A percentile compares a stretch with the other conserved stretches of the same genome.
Conservation (phyloP, 2,888 invertebrate genomes). For the Meta bourneti region DNA sequence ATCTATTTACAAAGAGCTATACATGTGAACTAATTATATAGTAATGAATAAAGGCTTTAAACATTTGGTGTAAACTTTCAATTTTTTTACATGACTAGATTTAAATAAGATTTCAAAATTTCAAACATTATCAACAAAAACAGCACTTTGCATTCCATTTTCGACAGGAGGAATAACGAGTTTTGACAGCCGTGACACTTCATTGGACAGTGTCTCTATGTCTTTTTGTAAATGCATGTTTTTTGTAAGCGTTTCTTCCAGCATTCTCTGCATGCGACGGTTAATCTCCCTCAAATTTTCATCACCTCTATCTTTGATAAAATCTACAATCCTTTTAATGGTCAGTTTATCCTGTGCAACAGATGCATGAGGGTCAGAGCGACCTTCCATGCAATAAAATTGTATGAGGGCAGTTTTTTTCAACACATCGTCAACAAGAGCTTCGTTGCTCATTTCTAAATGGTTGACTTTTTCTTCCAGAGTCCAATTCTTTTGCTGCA, state of each 20-base stretch:
- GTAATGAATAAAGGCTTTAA: too few species aligned
- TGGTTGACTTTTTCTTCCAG: slow-evolving; percentile 82
- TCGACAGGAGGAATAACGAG: slow-evolving; percentile 53
- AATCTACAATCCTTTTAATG: slow-evolving; percentile 81
- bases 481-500: slow-evolving; percentile 82
- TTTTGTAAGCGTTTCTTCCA: slow-evolving; percentile 83
- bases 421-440: slow-evolving; percentile 82
- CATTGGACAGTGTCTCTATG: slow-evolving; percentile 70
- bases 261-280: slow-evolving; percentile 81
- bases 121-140: slow-evolving; percentile 65
- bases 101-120: neutral
- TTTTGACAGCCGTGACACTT: slow-evolving; percentile 73
- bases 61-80: neutral
- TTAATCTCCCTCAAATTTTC: slow-evolving; percentile 79
- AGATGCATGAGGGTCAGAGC: slow-evolving; percentile 79
- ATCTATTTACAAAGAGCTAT: too few species aligned
- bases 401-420: slow-evolving; percentile 82
- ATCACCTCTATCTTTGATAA: slow-evolving; percentile 81
- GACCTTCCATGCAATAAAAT: slow-evolving; percentile 82
- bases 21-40: too few species aligned
- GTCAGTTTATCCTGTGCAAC: slow-evolving; percentile 79
- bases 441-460: slow-evolving; percentile 82
- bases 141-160: slow-evolving; percentile 60
- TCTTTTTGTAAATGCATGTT: slow-evolving; percentile 82
- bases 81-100: slow-evolving; percentile 40